A percentile compares a stretch with the other conserved stretches of the same genome.
Conservation (phyloP, 2,113 vertebrate species). For the Verasper variegatus region DNA sequence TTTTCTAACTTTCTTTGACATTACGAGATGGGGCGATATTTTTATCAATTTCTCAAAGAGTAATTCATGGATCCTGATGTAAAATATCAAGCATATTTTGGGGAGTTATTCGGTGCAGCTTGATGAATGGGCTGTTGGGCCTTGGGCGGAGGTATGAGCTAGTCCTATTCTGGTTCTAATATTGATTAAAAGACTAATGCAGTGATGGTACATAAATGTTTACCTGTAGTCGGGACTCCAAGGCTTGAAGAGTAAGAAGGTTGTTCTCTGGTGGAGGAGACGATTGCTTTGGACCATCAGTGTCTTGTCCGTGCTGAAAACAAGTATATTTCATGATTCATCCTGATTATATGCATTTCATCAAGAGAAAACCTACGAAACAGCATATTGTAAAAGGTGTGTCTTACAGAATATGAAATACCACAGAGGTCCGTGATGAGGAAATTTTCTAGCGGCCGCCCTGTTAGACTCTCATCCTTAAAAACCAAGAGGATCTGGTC, state of each 20-base stretch:
- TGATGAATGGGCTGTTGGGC: background rate
- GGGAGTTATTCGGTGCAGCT: no score
- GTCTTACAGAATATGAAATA: conserved; percentile 86
- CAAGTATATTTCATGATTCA: conserved; percentile 4
- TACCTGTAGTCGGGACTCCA: conserved; percentile 91
- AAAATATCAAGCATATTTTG: no score
- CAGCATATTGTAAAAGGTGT: background rate
- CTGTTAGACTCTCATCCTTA: conserved; percentile 65
- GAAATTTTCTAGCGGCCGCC: conserved; percentile 78
- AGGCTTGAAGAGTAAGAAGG: conserved; percentile 84
- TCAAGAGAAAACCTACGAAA: background rate
- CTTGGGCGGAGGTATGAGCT: background rate
- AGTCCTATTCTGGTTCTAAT: background rate
- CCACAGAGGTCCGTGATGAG: conserved; percentile 88
- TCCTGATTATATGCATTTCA: background rate
- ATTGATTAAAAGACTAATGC: background rate
- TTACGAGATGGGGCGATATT: no score
- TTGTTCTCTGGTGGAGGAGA: conserved; percentile 78
- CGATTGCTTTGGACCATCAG: conserved; percentile 43
- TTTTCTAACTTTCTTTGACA: no score
- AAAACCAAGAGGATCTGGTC: conserved; percentile 91
- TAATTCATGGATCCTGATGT: no score
- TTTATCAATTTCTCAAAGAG: no score
- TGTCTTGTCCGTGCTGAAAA: conserved; percentile 59
- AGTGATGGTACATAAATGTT: conserved; percentile 7